Percentiles rank a stretch among this genome's conserved stretches.
Conservation (phyloP, 2,888 invertebrate species). For the Argyresthia albistria region DNA sequence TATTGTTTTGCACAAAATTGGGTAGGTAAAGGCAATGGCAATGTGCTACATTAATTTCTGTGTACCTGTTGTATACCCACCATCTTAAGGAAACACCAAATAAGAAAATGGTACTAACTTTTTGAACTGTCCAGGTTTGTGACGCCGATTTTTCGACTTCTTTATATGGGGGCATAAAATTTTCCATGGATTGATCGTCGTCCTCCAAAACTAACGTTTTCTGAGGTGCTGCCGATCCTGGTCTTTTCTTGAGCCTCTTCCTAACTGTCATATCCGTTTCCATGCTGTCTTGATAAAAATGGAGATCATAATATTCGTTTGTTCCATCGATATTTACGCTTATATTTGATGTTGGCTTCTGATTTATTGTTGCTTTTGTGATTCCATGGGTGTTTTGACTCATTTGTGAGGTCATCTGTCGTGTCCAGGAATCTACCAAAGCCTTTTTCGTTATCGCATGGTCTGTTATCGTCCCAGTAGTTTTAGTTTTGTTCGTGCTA, state of each 20-base stretch:
- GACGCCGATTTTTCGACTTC: background rate
- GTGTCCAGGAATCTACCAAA: conserved; percentile 35
- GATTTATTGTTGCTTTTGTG: background rate
- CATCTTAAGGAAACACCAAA: background rate
- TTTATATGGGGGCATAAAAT: conserved; percentile 9
- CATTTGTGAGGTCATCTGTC: conserved; percentile 16
- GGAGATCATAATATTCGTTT: conserved; percentile 37
- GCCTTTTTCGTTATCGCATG: conserved; percentile 28
- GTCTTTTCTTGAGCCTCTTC: background rate
- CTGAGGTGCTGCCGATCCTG: background rate
- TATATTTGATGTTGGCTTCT: conserved; percentile 23
- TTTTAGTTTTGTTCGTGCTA: background rate
- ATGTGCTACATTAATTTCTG: too few relatives aligned
- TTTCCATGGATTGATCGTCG: conserved; percentile 15
- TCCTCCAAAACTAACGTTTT: conserved; percentile 4
- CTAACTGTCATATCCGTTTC: conserved; percentile 26
- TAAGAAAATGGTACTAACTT: background rate
- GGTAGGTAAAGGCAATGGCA: too few relatives aligned
- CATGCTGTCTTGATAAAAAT: conserved; percentile 26
- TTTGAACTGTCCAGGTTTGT: background rate
- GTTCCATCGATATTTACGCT: conserved; percentile 42
- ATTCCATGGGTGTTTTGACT: background rate
- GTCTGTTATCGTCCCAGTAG: background rate
- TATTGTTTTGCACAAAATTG: too few relatives aligned
- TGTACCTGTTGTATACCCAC: too few relatives aligned